Evolutionary conservation across 2,888 invertebrate species (phyloP), one percentile per base, ranked within the genome.

Genomic region (Sinohyriopsis cumingii): DNA sequence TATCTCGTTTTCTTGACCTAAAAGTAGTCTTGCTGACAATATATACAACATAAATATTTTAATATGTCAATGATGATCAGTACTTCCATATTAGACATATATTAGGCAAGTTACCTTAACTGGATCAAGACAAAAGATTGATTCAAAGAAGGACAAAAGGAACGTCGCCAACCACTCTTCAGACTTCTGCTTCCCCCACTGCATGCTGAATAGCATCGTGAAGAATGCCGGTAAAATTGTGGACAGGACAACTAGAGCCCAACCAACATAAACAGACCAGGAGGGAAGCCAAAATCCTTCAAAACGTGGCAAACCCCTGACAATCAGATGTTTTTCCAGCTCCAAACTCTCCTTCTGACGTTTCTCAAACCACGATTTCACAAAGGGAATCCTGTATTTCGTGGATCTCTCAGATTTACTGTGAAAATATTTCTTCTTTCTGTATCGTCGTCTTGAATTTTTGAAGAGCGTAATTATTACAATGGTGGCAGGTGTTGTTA

Each of bases 151-250:
- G 1, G 89, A 85, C 20, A 89, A 59, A 22, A 89, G 68, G 70
- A 90, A 86, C 5, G 90, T 84, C 0, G 89, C 85, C 9, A 91
- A 83, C 91, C 91, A 91, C 72, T 89, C 86, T 54, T 88, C 87
- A 1, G 90, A 88, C 67, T 89, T 89, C 61, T 84, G 85, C 75
- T 89, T 88, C 1, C 91, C 91, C 86, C 91, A 91, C 75, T 89
- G 79, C 75, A 91, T 87, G 66, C 89, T 90, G 83, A 89, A 91
- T 19, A 90, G 82, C 82, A 90, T 83, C 22, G 78, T 54, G 63
- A 81, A 81, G 73, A 82, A 81, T 0, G 74, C 77, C 20, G 75
- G 70, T 2, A 74, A 33, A 3, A 75, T 55, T 5, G 71, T 62
- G n/a, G 76, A 70, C 3, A 61, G 64, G 3, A 78, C 18, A 9